These are phyloP conservation scores for Cossypha niveicapilla DNA, from an alignment of 2,797 vertebrate genomes.

Conservation along the genomic window DNA sequence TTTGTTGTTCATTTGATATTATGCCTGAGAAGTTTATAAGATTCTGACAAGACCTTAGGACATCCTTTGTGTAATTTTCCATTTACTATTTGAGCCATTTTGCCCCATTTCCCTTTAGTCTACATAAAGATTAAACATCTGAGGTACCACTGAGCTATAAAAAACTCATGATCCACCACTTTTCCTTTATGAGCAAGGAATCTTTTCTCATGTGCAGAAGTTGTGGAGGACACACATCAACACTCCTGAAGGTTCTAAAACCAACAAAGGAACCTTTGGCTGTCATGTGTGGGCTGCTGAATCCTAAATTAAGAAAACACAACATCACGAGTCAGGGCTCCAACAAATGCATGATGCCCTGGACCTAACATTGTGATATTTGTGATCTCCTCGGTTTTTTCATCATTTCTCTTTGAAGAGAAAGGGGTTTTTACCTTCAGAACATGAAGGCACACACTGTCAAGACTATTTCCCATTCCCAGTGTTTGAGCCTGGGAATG, in stretches of 20 bases:
- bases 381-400: accelerated
- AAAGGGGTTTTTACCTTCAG: neutral
- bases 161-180: neutral
- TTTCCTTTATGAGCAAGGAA: neutral
- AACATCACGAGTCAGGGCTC: neutral
- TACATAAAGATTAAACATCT: neutral
- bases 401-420: neutral
- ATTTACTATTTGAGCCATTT: neutral
- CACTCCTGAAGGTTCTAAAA: neutral
- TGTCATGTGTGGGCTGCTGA: neutral
- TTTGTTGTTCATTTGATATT: neutral
- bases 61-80: neutral
- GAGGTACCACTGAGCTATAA: neutral
- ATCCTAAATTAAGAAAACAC: neutral
- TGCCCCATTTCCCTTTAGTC: neutral
- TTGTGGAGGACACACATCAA: neutral
- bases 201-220: neutral
- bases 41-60: neutral
- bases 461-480: neutral
- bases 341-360: neutral
- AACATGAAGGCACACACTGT: neutral
- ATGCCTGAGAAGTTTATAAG: neutral
- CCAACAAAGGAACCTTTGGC: neutral
- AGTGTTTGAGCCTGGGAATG: neutral
- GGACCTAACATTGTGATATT: neutral